phyloP scores from a whole-genome alignment of 1,140 invertebrate species.

The Calliopsis andreniformis region DNA sequence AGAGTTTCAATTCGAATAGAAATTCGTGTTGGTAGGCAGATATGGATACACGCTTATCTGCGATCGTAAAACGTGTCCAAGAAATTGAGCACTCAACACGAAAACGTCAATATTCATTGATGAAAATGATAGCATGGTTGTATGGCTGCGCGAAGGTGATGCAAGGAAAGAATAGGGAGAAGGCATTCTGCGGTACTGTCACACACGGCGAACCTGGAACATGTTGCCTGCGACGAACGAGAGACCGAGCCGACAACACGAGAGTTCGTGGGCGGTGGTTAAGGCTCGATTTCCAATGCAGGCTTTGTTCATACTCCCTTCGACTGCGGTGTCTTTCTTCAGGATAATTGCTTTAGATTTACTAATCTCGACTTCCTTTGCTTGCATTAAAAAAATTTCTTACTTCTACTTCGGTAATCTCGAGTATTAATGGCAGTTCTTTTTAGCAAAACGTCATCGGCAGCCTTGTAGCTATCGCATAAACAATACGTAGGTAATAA shows the following conservation, averaged over 20 bases:
- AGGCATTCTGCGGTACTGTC: slow-evolving; percentile 39
- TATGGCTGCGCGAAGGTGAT: not conserved
- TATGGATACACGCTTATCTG: not conserved
- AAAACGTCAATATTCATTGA: slow-evolving; percentile 19
- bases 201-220: slow-evolving; percentile 40
- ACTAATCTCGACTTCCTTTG: not conserved
- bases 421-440: no score
- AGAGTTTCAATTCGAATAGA: not conserved
- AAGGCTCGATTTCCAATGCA: slow-evolving; percentile 51
- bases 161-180: slow-evolving; percentile 23
- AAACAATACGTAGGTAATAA: no score
- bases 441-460: no score
- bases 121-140: slow-evolving; percentile 12
- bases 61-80: slow-evolving; percentile 7
- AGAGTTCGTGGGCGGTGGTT: slow-evolving; percentile 52
- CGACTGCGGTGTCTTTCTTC: no score
- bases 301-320: slow-evolving; percentile 8
- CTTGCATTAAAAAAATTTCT: no score
- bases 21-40: not conserved
- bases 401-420: no score
- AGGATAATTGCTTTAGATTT: not conserved
- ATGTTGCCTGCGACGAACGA: slow-evolving; percentile 37
- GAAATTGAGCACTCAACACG: not conserved
- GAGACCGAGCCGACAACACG: slow-evolving; percentile 37
- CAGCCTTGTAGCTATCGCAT: no score